Conservation (phyloP, 2,797 vertebrate genomes). For the Holocentrus rufus region DNA sequence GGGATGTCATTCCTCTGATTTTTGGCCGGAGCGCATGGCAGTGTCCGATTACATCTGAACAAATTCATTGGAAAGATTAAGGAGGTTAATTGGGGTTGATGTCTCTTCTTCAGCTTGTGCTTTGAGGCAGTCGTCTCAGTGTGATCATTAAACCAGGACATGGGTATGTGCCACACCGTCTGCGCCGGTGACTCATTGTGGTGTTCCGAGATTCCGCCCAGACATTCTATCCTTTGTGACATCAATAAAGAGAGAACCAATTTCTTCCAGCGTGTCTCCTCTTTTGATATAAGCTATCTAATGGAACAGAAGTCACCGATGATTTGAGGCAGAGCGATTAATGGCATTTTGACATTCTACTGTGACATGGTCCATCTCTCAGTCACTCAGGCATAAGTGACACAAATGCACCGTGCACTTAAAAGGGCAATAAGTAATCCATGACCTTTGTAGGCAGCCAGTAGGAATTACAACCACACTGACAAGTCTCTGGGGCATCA, state of each 20-base stretch:
- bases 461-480: too few species aligned
- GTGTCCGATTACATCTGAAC: slow-evolving; percentile 2
- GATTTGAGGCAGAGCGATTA: not conserved
- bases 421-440: not conserved
- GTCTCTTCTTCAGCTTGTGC: slow-evolving; percentile 5
- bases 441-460: too few species aligned
- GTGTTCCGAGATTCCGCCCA: slow-evolving; percentile 6
- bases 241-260: slow-evolving; percentile 45
- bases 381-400: too few species aligned
- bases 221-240: not conserved
- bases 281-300: slow-evolving; percentile 38
- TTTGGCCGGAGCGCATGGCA: not conserved
- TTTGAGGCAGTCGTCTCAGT: slow-evolving; percentile 28
- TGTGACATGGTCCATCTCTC: not conserved
- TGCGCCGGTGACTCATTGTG: not conserved
- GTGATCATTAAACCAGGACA: slow-evolving; percentile 9
- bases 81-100: not conserved
- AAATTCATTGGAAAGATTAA: slow-evolving; percentile 6
- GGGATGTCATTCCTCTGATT: slow-evolving; percentile 2
- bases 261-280: slow-evolving; percentile 12
- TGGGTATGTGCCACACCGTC: not conserved
- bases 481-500: too few species aligned
- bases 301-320: slow-evolving; percentile 3
- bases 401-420: not conserved
- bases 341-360: slow-evolving; percentile 10